Evolutionary conservation across 2,888 invertebrate species (phyloP).

Genomic region (Macrosiphum euphorbiae): DNA sequence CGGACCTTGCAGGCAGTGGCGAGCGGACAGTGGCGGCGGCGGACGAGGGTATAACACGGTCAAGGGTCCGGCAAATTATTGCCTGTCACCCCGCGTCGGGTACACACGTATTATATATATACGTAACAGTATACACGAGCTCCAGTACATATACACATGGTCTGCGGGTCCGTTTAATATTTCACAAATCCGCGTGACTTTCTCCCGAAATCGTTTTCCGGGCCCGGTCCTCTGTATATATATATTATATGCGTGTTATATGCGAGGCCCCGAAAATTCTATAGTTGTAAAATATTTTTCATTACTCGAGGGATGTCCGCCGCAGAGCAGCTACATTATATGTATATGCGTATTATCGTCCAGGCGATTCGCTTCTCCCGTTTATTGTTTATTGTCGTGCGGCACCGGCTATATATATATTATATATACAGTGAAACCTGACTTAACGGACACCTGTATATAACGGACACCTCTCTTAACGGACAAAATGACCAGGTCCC

Average conservation of each 20-base stretch:
- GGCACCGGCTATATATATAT: not conserved
- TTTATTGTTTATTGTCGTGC: constrained; percentile 17
- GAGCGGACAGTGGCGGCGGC: not conserved
- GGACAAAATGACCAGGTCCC: too few relatives aligned
- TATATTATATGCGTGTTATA: not conserved
- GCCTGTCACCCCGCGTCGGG: constrained; percentile 52
- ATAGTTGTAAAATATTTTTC: constrained; percentile 61
- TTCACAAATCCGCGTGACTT: constrained; percentile 63
- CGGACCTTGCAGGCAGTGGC: not conserved
- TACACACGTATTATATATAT: not conserved
- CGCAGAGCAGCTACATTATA: not conserved
- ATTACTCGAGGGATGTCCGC: constrained; percentile 39
- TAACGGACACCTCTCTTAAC: too few relatives aligned
- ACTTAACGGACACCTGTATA: too few relatives aligned
- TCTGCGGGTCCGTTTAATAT: constrained; percentile 60
- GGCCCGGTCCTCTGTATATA: not conserved
- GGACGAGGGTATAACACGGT: constrained; percentile 49
- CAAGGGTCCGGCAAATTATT: constrained; percentile 63
- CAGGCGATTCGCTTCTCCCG: not conserved
- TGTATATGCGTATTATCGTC: not conserved
- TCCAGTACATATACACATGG: not conserved
- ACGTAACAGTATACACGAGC: not conserved
- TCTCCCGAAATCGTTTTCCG: constrained; percentile 56
- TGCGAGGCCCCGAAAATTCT: constrained; percentile 7
- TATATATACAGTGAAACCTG: too few relatives aligned